phyloP scores from a whole-genome alignment of 2,888 invertebrate genomes.

The Acanthococcus lagerstroemiae region DNA sequence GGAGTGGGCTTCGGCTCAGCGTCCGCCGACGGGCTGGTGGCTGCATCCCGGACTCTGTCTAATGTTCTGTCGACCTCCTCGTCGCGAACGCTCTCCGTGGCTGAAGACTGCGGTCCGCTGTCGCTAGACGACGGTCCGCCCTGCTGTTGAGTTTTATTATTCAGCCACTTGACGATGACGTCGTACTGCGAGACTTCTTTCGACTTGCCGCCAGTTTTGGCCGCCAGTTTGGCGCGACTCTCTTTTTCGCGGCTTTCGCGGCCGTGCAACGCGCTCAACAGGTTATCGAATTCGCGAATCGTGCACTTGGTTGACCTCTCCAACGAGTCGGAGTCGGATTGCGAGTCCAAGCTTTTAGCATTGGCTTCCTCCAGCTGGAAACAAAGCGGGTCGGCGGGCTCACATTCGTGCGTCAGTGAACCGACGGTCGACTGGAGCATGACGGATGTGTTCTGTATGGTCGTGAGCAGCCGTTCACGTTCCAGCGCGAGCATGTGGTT shows the following conservation, averaged over 20 bases:
- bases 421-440: slow-evolving; percentile 13
- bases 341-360: neutral
- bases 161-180: slow-evolving; percentile 22
- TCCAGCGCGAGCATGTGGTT: slow-evolving; percentile 13
- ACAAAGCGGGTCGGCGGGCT: neutral
- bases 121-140: neutral
- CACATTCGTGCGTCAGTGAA: slow-evolving; percentile 4
- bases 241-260: neutral
- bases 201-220: neutral
- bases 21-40: too few relatives aligned
- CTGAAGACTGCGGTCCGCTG: too few relatives aligned
- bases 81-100: too few relatives aligned
- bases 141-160: slow-evolving; percentile 7
- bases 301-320: slow-evolving; percentile 14
- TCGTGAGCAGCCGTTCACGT: slow-evolving; percentile 18
- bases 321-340: slow-evolving; percentile 5
- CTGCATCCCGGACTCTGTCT: too few relatives aligned
- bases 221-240: neutral
- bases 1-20: neutral
- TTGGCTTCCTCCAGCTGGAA: slow-evolving; percentile 2
- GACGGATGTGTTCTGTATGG: slow-evolving; percentile 14
- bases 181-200: slow-evolving; percentile 14
- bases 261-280: slow-evolving; percentile 10
- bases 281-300: slow-evolving; percentile 15
- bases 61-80: too few relatives aligned